Evolutionary conservation across 2,888 invertebrate genomes (phyloP).

Genomic region (Sphaeridia pumilis): DNA sequence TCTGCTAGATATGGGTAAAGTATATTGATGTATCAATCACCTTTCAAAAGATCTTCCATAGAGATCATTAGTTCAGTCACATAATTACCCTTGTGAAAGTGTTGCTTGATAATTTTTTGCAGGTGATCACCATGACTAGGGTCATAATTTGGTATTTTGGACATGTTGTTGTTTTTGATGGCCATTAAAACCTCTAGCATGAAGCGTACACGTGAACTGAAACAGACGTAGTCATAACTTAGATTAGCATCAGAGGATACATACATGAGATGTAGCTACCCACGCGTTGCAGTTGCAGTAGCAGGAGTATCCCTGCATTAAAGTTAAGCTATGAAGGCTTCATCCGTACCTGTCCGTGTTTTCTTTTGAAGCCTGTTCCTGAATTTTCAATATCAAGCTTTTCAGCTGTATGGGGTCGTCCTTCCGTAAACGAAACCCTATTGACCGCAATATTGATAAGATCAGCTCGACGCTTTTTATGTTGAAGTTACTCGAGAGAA

Average conservation of each 20-base stretch:
- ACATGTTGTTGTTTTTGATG: constrained; percentile 88
- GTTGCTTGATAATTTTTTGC: constrained; percentile 59
- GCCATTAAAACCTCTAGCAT: constrained; percentile 80
- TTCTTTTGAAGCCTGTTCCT: constrained; percentile 24
- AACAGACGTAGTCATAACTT: too few species aligned
- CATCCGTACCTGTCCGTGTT: constrained; percentile 19
- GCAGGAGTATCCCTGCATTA: too few species aligned
- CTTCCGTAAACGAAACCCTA: constrained; percentile 74
- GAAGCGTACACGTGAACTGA: constrained; percentile 69
- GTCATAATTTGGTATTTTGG: constrained; percentile 86
- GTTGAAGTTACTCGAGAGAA: constrained; percentile 50
- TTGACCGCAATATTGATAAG: constrained; percentile 58
- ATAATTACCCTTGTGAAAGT: constrained; percentile 65
- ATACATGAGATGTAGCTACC: too few species aligned
- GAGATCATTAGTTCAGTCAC: constrained; percentile 71
- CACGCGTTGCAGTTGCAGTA: too few species aligned
- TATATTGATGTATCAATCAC: too few species aligned
- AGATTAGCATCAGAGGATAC: too few species aligned
- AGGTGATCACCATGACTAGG: constrained; percentile 68
- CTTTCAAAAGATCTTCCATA: constrained; percentile 69
- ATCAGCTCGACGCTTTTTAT: constrained; percentile 80
- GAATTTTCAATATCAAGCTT: constrained; percentile 37
- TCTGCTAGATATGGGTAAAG: too few species aligned
- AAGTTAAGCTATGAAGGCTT: too few species aligned
- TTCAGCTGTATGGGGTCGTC: constrained; percentile 73